Percentiles rank a stretch among this genome's conserved stretches.
These are phyloP conservation scores for Aphelenchoides fujianensis DNA, from an alignment of 1,140 invertebrate species.

Conservation along the genomic window DNA sequence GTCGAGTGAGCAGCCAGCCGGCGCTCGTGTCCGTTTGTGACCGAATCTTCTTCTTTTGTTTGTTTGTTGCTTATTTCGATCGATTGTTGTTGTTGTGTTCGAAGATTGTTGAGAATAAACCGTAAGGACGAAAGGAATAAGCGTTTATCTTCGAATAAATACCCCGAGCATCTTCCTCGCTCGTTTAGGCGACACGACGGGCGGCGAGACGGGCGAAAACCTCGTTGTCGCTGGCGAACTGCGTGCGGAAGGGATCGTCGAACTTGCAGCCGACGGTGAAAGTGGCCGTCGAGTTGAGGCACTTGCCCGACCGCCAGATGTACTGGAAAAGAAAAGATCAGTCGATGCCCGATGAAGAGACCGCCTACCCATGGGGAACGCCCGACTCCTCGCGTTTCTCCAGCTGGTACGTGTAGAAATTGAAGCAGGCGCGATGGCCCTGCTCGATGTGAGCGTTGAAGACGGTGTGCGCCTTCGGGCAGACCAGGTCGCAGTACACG, in stretches of 20 bases:
- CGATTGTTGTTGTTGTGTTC: slow-evolving; percentile 8
- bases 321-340: too few species aligned
- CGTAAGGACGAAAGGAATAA: neutral
- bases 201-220: slow-evolving; percentile 54
- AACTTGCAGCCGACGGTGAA: slow-evolving; percentile 61
- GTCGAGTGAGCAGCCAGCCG: too few species aligned
- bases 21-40: too few species aligned
- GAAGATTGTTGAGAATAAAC: too few species aligned
- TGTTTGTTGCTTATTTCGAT: neutral
- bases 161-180: neutral
- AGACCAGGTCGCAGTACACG: slow-evolving; percentile 60
- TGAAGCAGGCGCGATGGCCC: slow-evolving; percentile 53
- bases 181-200: slow-evolving; percentile 26
- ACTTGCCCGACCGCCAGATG: slow-evolving; percentile 59
- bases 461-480: slow-evolving; percentile 61
- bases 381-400: slow-evolving; percentile 45
- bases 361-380: too few species aligned
- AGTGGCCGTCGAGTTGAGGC: slow-evolving; percentile 56
- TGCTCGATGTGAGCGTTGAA: slow-evolving; percentile 61
- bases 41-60: too few species aligned
- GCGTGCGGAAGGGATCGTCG: slow-evolving; percentile 61
- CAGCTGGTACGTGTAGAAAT: slow-evolving; percentile 60
- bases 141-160: slow-evolving; percentile 12
- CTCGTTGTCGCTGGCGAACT: slow-evolving; percentile 59
- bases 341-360: too few species aligned